A percentile compares a stretch with the other conserved stretches of the same genome.
Evolutionary conservation across 2,113 vertebrate species (phyloP).

Genomic region (Taxidea taxus): DNA sequence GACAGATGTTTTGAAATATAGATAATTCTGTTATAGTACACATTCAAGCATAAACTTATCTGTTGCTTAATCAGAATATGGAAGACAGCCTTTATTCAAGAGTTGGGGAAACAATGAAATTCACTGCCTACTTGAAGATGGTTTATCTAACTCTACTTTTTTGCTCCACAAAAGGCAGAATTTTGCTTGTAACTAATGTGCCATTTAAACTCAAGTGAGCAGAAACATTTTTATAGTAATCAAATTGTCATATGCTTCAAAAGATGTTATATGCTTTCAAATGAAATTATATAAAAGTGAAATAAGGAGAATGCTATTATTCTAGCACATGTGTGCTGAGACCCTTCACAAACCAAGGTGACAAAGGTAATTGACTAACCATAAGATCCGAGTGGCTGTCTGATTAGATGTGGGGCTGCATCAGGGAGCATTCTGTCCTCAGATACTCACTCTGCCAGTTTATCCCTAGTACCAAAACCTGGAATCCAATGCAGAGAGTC

Average conservation of each 20-base stretch:
- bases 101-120: not conserved
- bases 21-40: not conserved
- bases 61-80: not conserved
- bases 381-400: too few species aligned
- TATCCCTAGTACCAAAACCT: too few species aligned
- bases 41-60: not conserved
- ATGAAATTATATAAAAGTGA: not conserved
- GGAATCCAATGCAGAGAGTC: too few species aligned
- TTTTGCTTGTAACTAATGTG: not conserved
- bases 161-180: not conserved
- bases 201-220: not conserved
- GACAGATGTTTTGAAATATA: not conserved
- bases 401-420: too few species aligned
- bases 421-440: too few species aligned
- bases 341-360: too few species aligned
- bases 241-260: not conserved
- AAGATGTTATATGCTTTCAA: not conserved
- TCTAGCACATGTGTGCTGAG: too few species aligned
- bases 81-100: not conserved
- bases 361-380: too few species aligned
- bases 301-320: not conserved
- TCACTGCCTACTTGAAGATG: not conserved
- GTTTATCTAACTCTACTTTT: not conserved
- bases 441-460: too few species aligned
- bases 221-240: not conserved